Base-by-base conservation (phyloP, 2,888 invertebrate species). In the Lochmaea capreae region DNA sequence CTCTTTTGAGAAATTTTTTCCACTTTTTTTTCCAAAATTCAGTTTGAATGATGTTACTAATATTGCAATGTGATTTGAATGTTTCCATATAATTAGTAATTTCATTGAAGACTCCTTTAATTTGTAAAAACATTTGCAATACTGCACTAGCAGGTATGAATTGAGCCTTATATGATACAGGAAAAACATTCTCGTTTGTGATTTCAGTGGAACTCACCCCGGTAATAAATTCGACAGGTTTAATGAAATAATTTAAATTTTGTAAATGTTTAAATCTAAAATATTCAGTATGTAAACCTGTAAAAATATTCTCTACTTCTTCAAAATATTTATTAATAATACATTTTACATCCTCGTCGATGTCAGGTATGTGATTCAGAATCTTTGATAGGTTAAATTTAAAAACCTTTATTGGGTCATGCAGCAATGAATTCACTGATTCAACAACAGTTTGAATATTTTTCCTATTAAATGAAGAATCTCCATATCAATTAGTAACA, bases 141-240 rank as follows among this genome's bases (percentile, higher is more conserved):
- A n/a, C n/a, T n/a, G 14, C 6, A 6, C n/a, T 49, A 6, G 14
- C 6, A n/a, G 49, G 49, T 12, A 49, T 49, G 4, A 49, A 49
- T 14, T 49, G 49, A 3, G n/a, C 2, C 14, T 14, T 49, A 49
- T n/a, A 14, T 6, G 6, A 11, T 49, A 4, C 14, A 12, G 14
- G 49, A 6, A n/a, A n/a, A 12, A n/a, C n/a, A 12, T 49, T 49
- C 4, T n/a, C 49, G 6, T n/a, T n/a, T 6, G 6, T n/a, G 6
- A n/a, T 49, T 49, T 14, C 14, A n/a, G 11, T 14, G 6, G n/a
- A n/a, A n/a, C 49, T 14, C 6, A 12, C 12, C n/a, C 49, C 49
- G 2, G 14, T n/a, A n/a, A 43, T 75, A 72, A 16, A 69, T 39
- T 14, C 49, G n/a, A 49, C 49, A 49, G 49, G 49, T n/a, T 14